Percentiles rank a stretch among this genome's conserved stretches.
Conservation (phyloP, 2,888 invertebrate genomes). For the Pristionchus entomophagus region DNA sequence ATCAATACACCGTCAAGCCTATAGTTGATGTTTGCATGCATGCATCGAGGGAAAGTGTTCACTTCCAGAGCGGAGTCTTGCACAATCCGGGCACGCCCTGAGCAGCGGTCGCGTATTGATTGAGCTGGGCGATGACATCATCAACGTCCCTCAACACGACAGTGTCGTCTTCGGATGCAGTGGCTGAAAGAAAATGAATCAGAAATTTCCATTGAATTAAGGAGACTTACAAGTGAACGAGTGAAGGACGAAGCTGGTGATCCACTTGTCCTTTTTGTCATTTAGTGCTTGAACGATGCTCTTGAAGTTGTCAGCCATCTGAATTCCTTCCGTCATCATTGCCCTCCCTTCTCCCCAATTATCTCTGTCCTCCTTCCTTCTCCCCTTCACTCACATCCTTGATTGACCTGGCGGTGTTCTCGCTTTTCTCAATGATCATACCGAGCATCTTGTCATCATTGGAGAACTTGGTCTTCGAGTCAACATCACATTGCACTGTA, state of each 20-base stretch:
- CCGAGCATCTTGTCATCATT: conserved; percentile 32
- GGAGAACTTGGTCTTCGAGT: conserved; percentile 19
- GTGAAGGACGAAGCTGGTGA: conserved; percentile 11
- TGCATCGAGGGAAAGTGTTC: too few relatives aligned
- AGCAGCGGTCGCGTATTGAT: neutral
- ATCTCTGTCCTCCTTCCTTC: too few relatives aligned
- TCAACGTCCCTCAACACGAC: neutral
- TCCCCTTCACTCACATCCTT: neutral
- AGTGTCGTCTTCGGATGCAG: neutral
- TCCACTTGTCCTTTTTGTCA: neutral
- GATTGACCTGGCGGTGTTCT: conserved; percentile 5
- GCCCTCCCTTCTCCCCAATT: too few relatives aligned
- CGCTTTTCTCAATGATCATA: conserved; percentile 17
- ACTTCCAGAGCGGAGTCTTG: conserved; percentile 21
- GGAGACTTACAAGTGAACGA: conserved; percentile 32
- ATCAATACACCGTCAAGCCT: too few relatives aligned
- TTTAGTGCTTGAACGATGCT: neutral
- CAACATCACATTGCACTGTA: neutral
- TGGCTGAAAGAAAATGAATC: neutral
- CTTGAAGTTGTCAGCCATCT: conserved; percentile 22
- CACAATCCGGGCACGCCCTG: neutral
- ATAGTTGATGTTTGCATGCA: too few relatives aligned
- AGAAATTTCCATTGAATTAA: too few relatives aligned
- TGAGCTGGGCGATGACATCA: conserved; percentile 10
- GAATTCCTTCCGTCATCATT: too few relatives aligned